A percentile compares a stretch with the other conserved stretches of the same genome.
phyloP scores from a whole-genome alignment of 1,140 invertebrate genomes.

The Drosophila subpulchrella region DNA sequence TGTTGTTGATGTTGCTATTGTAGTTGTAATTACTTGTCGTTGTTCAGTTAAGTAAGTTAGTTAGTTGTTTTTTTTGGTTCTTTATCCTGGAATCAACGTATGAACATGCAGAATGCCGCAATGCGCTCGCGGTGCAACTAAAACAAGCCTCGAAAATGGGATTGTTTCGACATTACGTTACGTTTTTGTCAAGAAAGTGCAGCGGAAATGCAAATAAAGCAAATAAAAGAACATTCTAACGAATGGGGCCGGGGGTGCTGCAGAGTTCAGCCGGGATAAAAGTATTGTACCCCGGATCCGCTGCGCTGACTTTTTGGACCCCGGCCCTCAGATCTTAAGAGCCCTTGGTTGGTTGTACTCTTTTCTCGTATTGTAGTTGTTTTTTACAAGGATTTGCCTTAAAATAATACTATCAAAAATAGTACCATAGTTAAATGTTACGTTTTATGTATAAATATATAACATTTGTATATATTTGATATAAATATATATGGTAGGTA shows the following conservation, averaged over 20 bases:
- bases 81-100: constrained; percentile 60
- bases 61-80: constrained; percentile 25
- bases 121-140: constrained; percentile 52
- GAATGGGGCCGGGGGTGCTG: constrained; percentile 13
- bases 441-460: constrained; percentile 76
- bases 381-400: constrained; percentile 78
- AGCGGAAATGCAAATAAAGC: constrained; percentile 78
- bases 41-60: constrained; percentile 50
- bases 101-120: constrained; percentile 69
- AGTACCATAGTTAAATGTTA: constrained; percentile 79
- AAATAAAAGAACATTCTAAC: constrained; percentile 77
- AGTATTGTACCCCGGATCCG: constrained; percentile 20
- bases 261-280: not conserved
- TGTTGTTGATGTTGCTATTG: constrained; percentile 61
- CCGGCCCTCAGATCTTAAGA: constrained; percentile 19
- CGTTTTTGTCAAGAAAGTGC: constrained; percentile 67
- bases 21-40: constrained; percentile 42
- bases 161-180: constrained; percentile 48
- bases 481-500: constrained; percentile 63
- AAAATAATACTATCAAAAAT: constrained; percentile 84
- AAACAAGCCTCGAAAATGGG: constrained; percentile 50
- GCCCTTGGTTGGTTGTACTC: constrained; percentile 44
- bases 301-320: constrained; percentile 18
- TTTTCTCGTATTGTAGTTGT: constrained; percentile 60
- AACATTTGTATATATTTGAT: constrained; percentile 67